Conservation (phyloP, 2,113 vertebrate genomes). For the Fulmarus glacialis region DNA sequence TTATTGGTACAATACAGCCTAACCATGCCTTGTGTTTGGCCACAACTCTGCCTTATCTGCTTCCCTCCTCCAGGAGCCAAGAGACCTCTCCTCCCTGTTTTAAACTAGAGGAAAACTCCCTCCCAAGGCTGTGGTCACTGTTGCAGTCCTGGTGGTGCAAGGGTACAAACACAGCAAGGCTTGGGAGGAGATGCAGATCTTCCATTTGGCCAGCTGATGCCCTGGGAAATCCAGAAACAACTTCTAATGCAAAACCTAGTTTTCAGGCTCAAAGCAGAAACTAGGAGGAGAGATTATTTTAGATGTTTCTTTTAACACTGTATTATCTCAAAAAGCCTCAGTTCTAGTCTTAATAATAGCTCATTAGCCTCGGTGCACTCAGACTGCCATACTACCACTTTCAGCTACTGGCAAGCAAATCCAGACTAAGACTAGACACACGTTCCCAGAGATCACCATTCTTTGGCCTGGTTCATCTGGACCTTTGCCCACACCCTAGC, state of each 20-base stretch:
- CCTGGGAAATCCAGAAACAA: not conserved
- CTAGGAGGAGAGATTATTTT: accelerated
- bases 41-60: not conserved
- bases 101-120: not conserved
- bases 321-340: not conserved
- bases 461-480: not conserved
- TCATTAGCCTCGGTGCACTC: not conserved
- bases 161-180: not conserved
- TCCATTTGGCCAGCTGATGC: not conserved
- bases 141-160: not conserved
- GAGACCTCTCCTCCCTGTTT: not conserved
- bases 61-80: not conserved
- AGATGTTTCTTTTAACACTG: not conserved
- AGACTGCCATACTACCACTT: not conserved
- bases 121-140: not conserved
- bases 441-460: not conserved
- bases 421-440: not conserved
- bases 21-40: accelerated
- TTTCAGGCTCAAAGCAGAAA: not conserved
- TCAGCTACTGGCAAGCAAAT: not conserved
- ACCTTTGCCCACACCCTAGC: not conserved
- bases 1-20: not conserved
- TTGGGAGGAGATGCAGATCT: not conserved
- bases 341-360: not conserved
- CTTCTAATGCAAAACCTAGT: not conserved